phyloP scores from a whole-genome alignment of 2,888 invertebrate genomes.

The Agonum fuliginosum region DNA sequence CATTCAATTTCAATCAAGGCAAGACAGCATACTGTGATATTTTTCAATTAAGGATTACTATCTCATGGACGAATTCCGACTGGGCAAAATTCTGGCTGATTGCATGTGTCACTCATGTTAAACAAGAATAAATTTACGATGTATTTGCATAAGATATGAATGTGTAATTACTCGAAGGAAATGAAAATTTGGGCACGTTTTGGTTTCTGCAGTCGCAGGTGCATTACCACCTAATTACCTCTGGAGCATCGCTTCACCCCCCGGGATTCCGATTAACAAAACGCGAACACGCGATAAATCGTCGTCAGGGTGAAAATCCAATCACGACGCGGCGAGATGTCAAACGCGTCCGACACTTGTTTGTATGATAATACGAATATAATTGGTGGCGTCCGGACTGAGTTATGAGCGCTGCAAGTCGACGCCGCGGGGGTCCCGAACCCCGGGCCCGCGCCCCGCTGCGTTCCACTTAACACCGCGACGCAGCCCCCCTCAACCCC shows the following conservation, averaged over 20 bases:
- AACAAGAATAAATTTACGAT: not conserved
- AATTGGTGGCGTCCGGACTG: slow-evolving; percentile 70
- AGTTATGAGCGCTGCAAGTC: slow-evolving; percentile 67
- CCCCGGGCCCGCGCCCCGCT: slow-evolving; percentile 65
- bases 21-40: no score
- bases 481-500: slow-evolving; percentile 31
- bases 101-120: not conserved
- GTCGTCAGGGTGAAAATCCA: slow-evolving; percentile 49
- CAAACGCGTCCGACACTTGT: slow-evolving; percentile 65
- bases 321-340: slow-evolving; percentile 55
- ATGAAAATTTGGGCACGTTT: slow-evolving; percentile 17
- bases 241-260: slow-evolving; percentile 14
- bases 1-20: no score
- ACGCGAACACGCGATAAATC: slow-evolving; percentile 54
- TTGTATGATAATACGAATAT: slow-evolving; percentile 69
- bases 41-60: no score
- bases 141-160: not conserved
- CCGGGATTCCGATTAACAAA: slow-evolving; percentile 40
- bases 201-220: slow-evolving; percentile 4
- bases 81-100: no score
- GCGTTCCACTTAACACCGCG: slow-evolving; percentile 65
- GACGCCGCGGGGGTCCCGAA: slow-evolving; percentile 67
- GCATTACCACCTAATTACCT: slow-evolving; percentile 8
- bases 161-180: not conserved
- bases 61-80: no score